Percentiles rank a stretch among this genome's conserved stretches.
phyloP scores from a whole-genome alignment of 2,797 vertebrate genomes.

The Eurystomus glaucurus region DNA sequence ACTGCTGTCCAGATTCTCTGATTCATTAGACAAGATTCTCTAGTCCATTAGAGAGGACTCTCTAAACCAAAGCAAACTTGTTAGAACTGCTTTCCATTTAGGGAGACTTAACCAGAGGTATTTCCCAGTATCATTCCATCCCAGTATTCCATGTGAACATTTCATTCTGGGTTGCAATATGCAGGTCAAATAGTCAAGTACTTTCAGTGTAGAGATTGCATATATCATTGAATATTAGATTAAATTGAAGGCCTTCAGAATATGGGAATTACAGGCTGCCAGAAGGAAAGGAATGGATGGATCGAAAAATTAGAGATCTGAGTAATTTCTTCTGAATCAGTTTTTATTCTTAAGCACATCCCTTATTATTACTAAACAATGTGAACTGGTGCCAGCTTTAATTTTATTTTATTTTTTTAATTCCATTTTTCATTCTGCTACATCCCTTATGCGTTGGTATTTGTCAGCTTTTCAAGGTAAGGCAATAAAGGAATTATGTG shows the following conservation, averaged over 20 bases:
- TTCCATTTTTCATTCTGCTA: not conserved
- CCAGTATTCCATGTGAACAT: not conserved
- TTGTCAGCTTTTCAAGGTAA: conserved; percentile 1
- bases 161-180: not conserved
- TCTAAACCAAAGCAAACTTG: not conserved
- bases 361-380: conserved; percentile 8
- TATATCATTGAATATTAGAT: not conserved
- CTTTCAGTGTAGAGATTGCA: not conserved
- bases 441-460: not conserved
- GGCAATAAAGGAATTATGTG: not conserved
- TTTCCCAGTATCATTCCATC: not conserved
- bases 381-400: not conserved
- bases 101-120: not conserved
- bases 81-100: not conserved
- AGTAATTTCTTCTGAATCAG: conserved; percentile 40
- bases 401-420: not conserved
- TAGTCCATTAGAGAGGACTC: not conserved
- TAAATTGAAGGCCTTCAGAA: conserved; percentile 11
- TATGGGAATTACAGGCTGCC: conserved; percentile 13
- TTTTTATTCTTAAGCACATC: conserved; percentile 21
- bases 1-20: not conserved
- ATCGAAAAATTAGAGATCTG: conserved; percentile 43
- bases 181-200: not conserved
- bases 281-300: not conserved
- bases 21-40: not conserved